phyloP scores from a whole-genome alignment of 2,888 invertebrate genomes.

The Glyphotaelius pellucidus region DNA sequence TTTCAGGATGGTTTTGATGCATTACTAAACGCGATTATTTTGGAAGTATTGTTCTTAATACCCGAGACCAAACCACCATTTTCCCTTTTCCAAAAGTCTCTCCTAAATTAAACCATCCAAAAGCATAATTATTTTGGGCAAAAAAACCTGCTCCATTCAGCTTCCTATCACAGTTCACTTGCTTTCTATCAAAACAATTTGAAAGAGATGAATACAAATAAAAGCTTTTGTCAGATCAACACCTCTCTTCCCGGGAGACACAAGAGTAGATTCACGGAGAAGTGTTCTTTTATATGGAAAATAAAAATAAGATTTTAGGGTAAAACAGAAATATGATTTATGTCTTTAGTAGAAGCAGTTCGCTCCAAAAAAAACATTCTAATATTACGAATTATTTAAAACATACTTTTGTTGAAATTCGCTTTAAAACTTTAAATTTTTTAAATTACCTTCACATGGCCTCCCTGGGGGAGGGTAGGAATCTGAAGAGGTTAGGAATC shows the following conservation, averaged over 20 bases:
- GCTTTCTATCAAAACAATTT: conserved; percentile 40
- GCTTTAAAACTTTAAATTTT: neutral
- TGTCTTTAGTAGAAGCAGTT: neutral
- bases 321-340: neutral
- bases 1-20: neutral
- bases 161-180: conserved; percentile 21
- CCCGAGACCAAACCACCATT: neutral
- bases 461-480: too few relatives aligned
- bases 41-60: neutral
- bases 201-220: conserved; percentile 41
- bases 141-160: conserved; percentile 14
- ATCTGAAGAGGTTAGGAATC: too few relatives aligned
- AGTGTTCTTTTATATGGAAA: conserved; percentile 25
- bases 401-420: neutral
- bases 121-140: conserved; percentile 4
- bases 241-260: conserved; percentile 4
- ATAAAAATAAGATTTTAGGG: neutral
- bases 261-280: neutral
- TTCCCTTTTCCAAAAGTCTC: neutral
- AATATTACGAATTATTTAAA: neutral
- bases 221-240: conserved; percentile 36
- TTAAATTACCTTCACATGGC: too few relatives aligned
- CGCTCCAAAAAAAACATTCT: neutral
- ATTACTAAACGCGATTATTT: neutral
- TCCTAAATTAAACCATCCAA: neutral